phyloP scores from a whole-genome alignment of 92 coral and sea anemone genomes.

The Zoanthus sansibaricus region DNA sequence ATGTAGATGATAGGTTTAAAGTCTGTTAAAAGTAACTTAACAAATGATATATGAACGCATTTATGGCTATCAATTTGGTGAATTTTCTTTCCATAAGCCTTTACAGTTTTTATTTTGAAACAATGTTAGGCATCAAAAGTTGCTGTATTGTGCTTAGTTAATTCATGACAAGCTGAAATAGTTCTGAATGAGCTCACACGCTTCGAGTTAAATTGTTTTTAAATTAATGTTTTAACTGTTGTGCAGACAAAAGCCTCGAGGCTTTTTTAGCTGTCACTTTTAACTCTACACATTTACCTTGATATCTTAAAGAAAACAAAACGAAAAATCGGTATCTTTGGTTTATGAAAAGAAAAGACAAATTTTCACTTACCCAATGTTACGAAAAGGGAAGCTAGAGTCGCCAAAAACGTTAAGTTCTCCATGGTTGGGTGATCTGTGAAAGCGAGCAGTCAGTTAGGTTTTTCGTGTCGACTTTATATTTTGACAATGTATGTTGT shows the following conservation, averaged over 20 bases:
- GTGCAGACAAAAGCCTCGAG: too few relatives aligned
- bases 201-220: too few relatives aligned
- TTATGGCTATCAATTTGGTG: not conserved
- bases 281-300: not conserved
- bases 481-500: not conserved
- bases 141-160: not conserved
- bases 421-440: not conserved
- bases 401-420: not conserved
- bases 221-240: too few relatives aligned
- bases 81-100: not conserved
- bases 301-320: not conserved
- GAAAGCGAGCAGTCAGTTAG: not conserved
- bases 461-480: not conserved
- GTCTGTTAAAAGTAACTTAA: not conserved
- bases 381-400: not conserved
- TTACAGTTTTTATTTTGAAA: not conserved
- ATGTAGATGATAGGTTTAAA: not conserved
- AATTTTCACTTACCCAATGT: not conserved
- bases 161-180: not conserved
- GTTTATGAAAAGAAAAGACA: not conserved
- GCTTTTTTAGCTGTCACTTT: too few relatives aligned
- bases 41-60: not conserved
- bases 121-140: not conserved
- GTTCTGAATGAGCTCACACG: too few relatives aligned
- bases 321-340: not conserved